These are phyloP conservation scores for Tragopan temminckii DNA, from an alignment of 2,797 vertebrate species.

Conservation along the genomic window DNA sequence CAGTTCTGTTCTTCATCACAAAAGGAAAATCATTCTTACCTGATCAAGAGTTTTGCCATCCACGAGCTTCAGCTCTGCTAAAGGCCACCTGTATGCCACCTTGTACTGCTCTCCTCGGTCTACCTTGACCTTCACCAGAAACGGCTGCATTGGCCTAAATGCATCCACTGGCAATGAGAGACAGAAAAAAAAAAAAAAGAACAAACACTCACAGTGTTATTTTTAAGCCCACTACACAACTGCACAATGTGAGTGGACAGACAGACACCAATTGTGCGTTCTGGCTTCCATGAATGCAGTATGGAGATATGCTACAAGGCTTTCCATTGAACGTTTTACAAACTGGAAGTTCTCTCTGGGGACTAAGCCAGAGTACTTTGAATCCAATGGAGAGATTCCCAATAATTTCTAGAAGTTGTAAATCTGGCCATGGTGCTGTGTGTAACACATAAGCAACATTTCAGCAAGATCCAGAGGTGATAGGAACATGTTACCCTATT, in stretches of 20 bases:
- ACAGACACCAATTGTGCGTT: not conserved
- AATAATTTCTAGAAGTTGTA: not conserved
- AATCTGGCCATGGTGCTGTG: not conserved
- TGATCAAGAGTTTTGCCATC: slow-evolving; percentile 55
- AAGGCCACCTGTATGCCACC: slow-evolving; percentile 25
- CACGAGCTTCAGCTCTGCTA: slow-evolving; percentile 56
- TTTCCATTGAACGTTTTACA: not conserved
- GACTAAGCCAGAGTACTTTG: not conserved
- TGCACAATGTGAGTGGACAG: not conserved
- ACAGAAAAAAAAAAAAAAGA: not conserved
- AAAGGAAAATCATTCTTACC: not conserved
- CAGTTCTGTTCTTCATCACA: not conserved
- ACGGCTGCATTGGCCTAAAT: not conserved
- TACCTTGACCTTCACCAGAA: slow-evolving; percentile 55
- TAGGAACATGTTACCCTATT: rapidly evolving
- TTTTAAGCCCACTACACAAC: not conserved
- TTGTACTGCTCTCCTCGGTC: slow-evolving; percentile 57
- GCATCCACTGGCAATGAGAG: not conserved
- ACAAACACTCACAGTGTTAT: rapidly evolving
- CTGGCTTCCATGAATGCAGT: not conserved
- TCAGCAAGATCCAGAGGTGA: not conserved
- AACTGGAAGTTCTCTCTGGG: not conserved
- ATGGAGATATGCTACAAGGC: not conserved
- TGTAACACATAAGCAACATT: not conserved
- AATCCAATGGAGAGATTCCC: not conserved